Percentiles rank a stretch among this genome's conserved stretches.
These are phyloP conservation scores for Mesitornis unicolor DNA, from an alignment of 2,113 vertebrate genomes.

Conservation along the genomic window DNA sequence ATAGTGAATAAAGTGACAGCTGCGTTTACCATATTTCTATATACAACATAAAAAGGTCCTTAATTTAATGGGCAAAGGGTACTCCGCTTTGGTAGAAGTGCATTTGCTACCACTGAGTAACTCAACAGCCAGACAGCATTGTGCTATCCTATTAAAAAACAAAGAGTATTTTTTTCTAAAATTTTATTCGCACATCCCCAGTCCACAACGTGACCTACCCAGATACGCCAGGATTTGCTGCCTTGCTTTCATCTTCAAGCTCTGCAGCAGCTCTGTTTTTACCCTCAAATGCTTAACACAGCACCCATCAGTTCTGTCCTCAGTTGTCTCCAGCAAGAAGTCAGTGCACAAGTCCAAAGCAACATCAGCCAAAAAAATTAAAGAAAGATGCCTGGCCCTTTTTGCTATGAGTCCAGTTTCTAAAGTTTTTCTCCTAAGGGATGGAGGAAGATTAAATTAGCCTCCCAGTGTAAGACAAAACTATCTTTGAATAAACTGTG, in stretches of 20 bases:
- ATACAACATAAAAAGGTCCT: neutral
- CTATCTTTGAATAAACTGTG: constrained; percentile 1
- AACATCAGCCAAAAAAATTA: neutral
- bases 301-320: neutral
- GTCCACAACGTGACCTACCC: neutral
- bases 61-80: neutral
- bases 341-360: neutral
- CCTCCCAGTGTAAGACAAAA: neutral
- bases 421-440: neutral
- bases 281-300: neutral
- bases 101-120: neutral
- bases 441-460: neutral
- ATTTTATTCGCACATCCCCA: neutral
- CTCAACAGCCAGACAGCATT: neutral
- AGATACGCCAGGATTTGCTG: neutral
- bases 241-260: neutral
- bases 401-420: neutral
- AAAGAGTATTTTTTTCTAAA: neutral
- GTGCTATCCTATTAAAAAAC: too few relatives aligned
- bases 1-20: neutral
- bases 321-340: neutral
- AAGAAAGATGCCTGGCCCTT: neutral
- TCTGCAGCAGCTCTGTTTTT: neutral
- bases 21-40: neutral
- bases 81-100: neutral